Evolutionary conservation across 2,888 invertebrate species (phyloP).

Genomic region (Euspilapteryx auroguttella): DNA sequence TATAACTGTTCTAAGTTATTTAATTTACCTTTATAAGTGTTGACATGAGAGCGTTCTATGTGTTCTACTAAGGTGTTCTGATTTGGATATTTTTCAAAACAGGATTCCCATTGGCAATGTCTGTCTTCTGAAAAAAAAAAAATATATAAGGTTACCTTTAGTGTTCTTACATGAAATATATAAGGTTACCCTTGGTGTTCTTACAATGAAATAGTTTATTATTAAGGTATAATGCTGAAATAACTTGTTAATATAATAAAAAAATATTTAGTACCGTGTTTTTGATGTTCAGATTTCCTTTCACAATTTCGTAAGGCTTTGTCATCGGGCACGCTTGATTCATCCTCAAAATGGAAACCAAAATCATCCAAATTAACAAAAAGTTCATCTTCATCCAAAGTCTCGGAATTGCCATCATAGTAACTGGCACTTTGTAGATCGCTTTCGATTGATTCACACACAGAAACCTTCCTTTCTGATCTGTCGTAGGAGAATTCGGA

Average conservation of each 20-base stretch:
- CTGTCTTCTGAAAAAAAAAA: conserved; percentile 34
- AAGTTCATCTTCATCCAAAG: conserved; percentile 46
- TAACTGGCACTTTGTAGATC: conserved; percentile 41
- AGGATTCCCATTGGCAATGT: conserved; percentile 84
- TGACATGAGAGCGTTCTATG: conserved; percentile 86
- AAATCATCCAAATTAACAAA: conserved; percentile 49
- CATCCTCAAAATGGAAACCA: conserved; percentile 34
- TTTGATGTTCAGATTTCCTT: no score
- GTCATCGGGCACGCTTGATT: no score
- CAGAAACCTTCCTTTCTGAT: conserved; percentile 32
- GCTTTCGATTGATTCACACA: conserved; percentile 46
- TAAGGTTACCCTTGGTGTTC: no score
- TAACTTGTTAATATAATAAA: no score
- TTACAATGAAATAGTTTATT: no score
- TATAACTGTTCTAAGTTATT: neutral
- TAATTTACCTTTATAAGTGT: conserved; percentile 72
- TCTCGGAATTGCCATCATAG: conserved; percentile 45
- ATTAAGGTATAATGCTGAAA: no score
- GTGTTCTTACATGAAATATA: no score
- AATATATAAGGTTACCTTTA: no score
- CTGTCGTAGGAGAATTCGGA: conserved; percentile 39
- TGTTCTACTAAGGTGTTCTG: conserved; percentile 81
- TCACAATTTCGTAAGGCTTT: no score
- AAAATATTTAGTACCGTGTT: no score
- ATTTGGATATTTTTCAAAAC: conserved; percentile 76